Conservation (phyloP, 2,797 vertebrate species). For the Betta splendens region DNA sequence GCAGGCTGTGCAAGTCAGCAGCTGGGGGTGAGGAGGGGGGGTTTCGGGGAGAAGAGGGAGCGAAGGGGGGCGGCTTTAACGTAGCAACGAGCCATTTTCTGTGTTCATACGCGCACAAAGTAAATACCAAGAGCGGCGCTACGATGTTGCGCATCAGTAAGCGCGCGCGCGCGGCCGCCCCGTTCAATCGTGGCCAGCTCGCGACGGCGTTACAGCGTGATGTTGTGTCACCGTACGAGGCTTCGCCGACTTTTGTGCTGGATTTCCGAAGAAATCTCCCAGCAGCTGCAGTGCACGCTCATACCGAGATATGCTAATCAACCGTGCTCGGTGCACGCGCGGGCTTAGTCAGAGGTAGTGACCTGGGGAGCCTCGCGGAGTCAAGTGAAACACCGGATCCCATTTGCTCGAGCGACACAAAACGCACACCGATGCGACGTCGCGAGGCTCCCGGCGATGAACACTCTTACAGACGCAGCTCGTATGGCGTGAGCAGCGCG, state of each 20-base stretch:
- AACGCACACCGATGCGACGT: background rate
- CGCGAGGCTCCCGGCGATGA: constrained; percentile 16
- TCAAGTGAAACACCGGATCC: constrained; percentile 36
- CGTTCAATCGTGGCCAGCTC: constrained; percentile 41
- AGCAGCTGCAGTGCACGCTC: background rate
- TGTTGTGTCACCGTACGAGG: constrained; percentile 38
- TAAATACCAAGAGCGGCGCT: constrained; percentile 26
- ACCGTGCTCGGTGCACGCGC: constrained; percentile 8
- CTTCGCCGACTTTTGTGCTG: constrained; percentile 18
- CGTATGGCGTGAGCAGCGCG: constrained; percentile 17
- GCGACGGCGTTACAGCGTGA: constrained; percentile 44
- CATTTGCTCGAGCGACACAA: background rate
- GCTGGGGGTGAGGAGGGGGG: constrained; percentile 5
- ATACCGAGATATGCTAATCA: background rate
- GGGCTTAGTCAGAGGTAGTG: constrained; percentile 16
- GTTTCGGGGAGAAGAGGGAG: too few species aligned
- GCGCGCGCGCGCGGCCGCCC: constrained; percentile 1
- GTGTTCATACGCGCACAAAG: constrained; percentile 24
- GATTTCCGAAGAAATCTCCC: background rate
- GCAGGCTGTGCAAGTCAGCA: constrained; percentile 44
- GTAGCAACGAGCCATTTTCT: constrained; percentile 20
- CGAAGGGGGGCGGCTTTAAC: constrained; percentile 4
- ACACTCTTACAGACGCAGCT: constrained; percentile 14
- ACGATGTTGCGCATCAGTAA: constrained; percentile 18
- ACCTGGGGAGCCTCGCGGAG: constrained; percentile 35